phyloP scores from a whole-genome alignment of 2,888 invertebrate species.

The Sycophila texana region DNA sequence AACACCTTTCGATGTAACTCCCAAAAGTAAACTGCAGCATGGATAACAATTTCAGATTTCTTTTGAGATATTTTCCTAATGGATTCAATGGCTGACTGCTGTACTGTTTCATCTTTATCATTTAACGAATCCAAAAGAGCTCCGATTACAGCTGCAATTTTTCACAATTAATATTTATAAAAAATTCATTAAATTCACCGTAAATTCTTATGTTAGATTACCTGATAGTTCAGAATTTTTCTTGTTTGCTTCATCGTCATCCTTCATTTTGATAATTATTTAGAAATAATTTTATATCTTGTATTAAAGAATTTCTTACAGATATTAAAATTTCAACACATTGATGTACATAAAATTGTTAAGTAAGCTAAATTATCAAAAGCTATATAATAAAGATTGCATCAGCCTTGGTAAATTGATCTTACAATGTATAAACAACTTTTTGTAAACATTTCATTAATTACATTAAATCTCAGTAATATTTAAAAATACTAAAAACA shows the following conservation, averaged over 20 bases:
- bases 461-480: background rate
- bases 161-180: constrained; percentile 30
- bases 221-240: constrained; percentile 61
- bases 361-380: constrained; percentile 17
- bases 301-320: background rate
- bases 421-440: background rate
- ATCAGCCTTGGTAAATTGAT: constrained; percentile 26
- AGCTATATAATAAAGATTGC: constrained; percentile 12
- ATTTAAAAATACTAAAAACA: background rate
- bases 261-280: constrained; percentile 57
- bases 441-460: background rate
- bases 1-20: constrained; percentile 69
- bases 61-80: constrained; percentile 65
- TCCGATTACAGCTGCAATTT: constrained; percentile 65
- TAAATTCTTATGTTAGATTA: constrained; percentile 43
- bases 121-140: constrained; percentile 68
- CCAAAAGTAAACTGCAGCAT: constrained; percentile 68
- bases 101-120: constrained; percentile 68
- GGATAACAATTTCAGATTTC: constrained; percentile 65
- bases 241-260: constrained; percentile 58
- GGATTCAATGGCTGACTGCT: constrained; percentile 63
- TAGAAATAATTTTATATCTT: background rate
- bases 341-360: constrained; percentile 4
- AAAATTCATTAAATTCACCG: constrained; percentile 19
- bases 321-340: constrained; percentile 11